Base-by-base conservation (phyloP, 2,113 vertebrate genomes). In the Petromus typicus region DNA sequence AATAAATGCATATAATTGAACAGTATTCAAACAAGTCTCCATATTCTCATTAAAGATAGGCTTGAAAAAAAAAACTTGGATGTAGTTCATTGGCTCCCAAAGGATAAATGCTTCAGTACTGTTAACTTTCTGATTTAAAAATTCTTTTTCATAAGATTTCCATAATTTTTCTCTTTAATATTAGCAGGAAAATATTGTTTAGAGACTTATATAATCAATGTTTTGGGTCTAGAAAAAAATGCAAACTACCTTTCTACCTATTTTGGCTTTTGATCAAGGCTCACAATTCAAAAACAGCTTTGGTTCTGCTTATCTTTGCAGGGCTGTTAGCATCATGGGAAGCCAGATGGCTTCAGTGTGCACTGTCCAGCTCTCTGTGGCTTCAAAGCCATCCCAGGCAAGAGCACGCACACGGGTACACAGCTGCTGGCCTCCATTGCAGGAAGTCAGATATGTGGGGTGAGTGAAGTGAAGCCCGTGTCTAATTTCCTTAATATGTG, bases 401-500 rank as follows among this genome's bases (percentile, higher is more conserved):
- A n/a, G 51, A 9, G 11, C 10, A 23, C 20, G 3, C 22, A 2
- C 12, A 0, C 9, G 32, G 59, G 89, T 81, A n/a, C 2, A 56
- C 9, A 64, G 34, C 14, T 66, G 34, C 34, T 78, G 30, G 12
- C 23, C 88, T 95, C 82, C 59, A 57, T 18, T 32, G 25, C 54
- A 76, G 61, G 89, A 90, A 78, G 37, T 25, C 75, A 32, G 45
- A 23, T 4, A 1, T 67, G 54, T 69, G 3, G 0, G 56, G 80
- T 91, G 83, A 90, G 86, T 91, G 76, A 37, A 57, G 43, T 66
- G 32, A 86, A 20, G 18, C n/a, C 45, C 25, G 0, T 18, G 43
- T 85, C 54, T 85, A 91, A 69, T 92, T 92, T 73, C n/a, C 59
- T 90, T 79, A 79, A 45, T 82, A 81, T n/a, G 14, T 86, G 90